A percentile compares a stretch with the other conserved stretches of the same genome.
phyloP scores from a whole-genome alignment of 2,113 vertebrate species.

The Syngnathus scovelli region DNA sequence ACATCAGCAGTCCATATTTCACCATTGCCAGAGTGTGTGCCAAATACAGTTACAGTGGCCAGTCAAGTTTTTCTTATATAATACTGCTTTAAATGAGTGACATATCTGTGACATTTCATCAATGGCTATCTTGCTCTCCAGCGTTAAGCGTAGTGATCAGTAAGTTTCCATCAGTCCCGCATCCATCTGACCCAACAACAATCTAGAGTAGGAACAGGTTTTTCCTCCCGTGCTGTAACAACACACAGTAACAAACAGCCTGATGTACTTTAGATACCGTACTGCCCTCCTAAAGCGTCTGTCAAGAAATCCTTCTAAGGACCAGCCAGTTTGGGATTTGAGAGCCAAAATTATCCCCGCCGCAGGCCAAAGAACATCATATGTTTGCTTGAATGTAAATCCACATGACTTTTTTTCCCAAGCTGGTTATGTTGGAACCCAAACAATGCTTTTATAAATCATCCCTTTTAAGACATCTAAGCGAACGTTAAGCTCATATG shows the following conservation, averaged over 20 bases:
- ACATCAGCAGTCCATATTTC: background rate
- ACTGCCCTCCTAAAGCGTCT: slow-evolving; percentile 19
- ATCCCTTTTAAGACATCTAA: slow-evolving; percentile 22
- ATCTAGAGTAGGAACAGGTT: slow-evolving; percentile 59
- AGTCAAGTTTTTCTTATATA: slow-evolving; percentile 32
- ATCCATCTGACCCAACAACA: slow-evolving; percentile 50
- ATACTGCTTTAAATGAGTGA: slow-evolving; percentile 49
- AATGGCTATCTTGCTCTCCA: slow-evolving; percentile 56
- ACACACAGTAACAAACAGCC: slow-evolving; percentile 40
- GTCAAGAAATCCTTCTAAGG: slow-evolving; percentile 12
- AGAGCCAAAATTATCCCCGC: slow-evolving; percentile 26
- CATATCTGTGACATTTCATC: slow-evolving; percentile 48
- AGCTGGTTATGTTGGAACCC: slow-evolving; percentile 7
- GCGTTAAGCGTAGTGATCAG: slow-evolving; percentile 34
- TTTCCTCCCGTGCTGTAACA: slow-evolving; percentile 49
- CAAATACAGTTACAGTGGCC: slow-evolving; percentile 14
- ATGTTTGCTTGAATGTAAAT: slow-evolving; percentile 19
- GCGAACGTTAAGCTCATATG: slow-evolving; percentile 13
- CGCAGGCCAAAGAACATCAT: slow-evolving; percentile 15
- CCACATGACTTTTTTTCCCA: slow-evolving; percentile 24
- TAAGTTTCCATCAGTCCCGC: slow-evolving; percentile 51
- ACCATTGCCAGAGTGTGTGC: background rate
- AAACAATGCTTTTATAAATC: slow-evolving; percentile 40
- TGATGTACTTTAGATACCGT: slow-evolving; percentile 14
- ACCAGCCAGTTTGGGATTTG: slow-evolving; percentile 13